Evolutionary conservation across 1,140 invertebrate species (phyloP), one percentile per base, ranked within the genome.

Genomic region (Orchesella cincta): DNA sequence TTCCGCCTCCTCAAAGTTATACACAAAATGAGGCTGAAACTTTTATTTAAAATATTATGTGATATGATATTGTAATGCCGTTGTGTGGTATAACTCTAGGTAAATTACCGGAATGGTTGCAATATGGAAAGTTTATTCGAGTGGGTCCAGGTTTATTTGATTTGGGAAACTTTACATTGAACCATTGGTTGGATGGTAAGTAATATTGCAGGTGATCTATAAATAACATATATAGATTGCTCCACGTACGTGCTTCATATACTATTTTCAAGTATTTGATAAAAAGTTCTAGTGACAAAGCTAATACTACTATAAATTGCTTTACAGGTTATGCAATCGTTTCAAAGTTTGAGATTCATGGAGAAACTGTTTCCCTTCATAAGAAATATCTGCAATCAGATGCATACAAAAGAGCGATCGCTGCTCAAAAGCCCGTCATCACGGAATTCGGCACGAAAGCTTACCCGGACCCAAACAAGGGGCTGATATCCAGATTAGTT

Each of bases 141-240:
- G 83, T 88, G 78, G 88, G 88, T 18, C 87, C 88, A 1, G 88
- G 86, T 51, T 84, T 85, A 78, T 88, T 86, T 81, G 84, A 88
- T 76, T 79, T 88, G 5, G 71, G 39, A 8, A 81, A 81, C 5
- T 86, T 84, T 76, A 79, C 76, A 1, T 23, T 86, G 20, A 86
- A 86, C 62, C 85, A 86, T 77, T 86, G 83, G 82, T 83, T 85
- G 46, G 85, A 86, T 81, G 85, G 85, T 46, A 67, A 14, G 62
- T 23, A 29, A 16, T n/a, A n/a, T n/a, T n/a, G n/a, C n/a, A n/a
- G n/a, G n/a, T n/a, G n/a, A n/a, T n/a, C n/a, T n/a, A n/a, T n/a
- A n/a, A n/a, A n/a, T n/a, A n/a, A n/a, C n/a, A n/a, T n/a, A n/a
- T n/a, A n/a, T n/a, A n/a, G n/a, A n/a, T n/a, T n/a, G n/a, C n/a